Percentiles rank a stretch among this genome's conserved stretches.
Conservation (phyloP, 2,797 vertebrate species). For the Diplodus puntazzo region DNA sequence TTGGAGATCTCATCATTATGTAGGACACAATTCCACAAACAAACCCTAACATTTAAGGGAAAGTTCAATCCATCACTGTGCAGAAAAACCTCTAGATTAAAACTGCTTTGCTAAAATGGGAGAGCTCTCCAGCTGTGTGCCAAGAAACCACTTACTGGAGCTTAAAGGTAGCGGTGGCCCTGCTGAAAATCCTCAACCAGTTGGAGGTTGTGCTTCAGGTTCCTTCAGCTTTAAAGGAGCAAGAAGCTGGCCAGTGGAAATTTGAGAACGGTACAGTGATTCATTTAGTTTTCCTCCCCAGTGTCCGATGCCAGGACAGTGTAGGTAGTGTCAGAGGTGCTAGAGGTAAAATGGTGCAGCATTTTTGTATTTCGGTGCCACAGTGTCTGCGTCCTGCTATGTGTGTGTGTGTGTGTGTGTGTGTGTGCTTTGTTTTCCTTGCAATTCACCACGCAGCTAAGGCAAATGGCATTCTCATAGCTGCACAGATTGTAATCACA, state of each 20-base stretch:
- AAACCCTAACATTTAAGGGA: constrained; percentile 7
- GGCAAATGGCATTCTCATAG: constrained; percentile 62
- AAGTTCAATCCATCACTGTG: constrained; percentile 18
- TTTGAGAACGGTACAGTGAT: constrained; percentile 10
- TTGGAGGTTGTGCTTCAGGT: constrained; percentile 12
- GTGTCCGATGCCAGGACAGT: not conserved
- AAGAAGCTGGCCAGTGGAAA: constrained; percentile 32
- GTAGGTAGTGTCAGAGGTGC: constrained; percentile 9
- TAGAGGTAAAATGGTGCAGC: constrained; percentile 30
- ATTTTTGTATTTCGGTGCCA: constrained; percentile 48
- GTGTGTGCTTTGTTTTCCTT: constrained; percentile 61
- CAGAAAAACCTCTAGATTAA: constrained; percentile 31
- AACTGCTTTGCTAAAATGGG: constrained; percentile 30
- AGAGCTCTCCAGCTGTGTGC: constrained; percentile 45
- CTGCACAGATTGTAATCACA: constrained; percentile 75
- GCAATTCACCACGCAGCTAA: constrained; percentile 56
- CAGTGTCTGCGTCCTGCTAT: constrained; percentile 54
- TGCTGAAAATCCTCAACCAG: constrained; percentile 17
- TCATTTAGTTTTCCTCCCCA: constrained; percentile 22
- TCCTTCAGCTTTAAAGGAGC: constrained; percentile 19
- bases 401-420: constrained; percentile 35
- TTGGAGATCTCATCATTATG: not conserved
- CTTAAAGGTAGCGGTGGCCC: constrained; percentile 46
- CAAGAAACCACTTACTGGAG: constrained; percentile 58
- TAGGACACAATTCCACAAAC: not conserved